Evolutionary conservation across 1,140 invertebrate genomes (phyloP).

Genomic region (Anadara kagoshimensis): DNA sequence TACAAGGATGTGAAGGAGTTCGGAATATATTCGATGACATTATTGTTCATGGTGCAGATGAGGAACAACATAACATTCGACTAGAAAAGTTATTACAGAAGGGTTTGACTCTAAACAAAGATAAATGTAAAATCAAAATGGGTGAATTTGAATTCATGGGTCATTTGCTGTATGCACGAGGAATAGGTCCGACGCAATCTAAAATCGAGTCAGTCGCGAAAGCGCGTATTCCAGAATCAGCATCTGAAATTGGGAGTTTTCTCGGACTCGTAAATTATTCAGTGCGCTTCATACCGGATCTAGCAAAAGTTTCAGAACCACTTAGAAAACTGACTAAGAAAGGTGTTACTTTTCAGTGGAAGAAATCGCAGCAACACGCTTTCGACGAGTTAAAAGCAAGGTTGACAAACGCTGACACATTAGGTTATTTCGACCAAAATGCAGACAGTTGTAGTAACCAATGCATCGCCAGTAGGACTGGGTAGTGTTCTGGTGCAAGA

Average conservation of each 20-base stretch:
- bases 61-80: too few relatives aligned
- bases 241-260: slow-evolving; percentile 44
- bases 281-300: slow-evolving; percentile 32
- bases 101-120: too few relatives aligned
- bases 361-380: too few relatives aligned
- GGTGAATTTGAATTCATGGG: slow-evolving; percentile 34
- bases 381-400: slow-evolving; percentile 19
- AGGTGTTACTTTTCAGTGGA: slow-evolving; percentile 16
- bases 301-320: slow-evolving; percentile 37
- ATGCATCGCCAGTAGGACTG: slow-evolving; percentile 37
- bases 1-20: too few relatives aligned
- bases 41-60: too few relatives aligned
- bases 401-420: slow-evolving; percentile 2
- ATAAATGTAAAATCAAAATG: too few relatives aligned
- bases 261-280: slow-evolving; percentile 40
- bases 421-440: slow-evolving; percentile 19
- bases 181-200: slow-evolving; percentile 18
- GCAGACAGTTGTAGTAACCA: slow-evolving; percentile 20
- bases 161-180: slow-evolving; percentile 21
- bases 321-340: slow-evolving; percentile 26
- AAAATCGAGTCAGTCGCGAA: slow-evolving; percentile 28
- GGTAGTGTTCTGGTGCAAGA: slow-evolving; percentile 22
- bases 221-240: slow-evolving; percentile 14
- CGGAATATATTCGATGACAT: too few relatives aligned
- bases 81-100: too few relatives aligned